These are phyloP conservation scores for Cheilosia soror DNA, from an alignment of 2,888 invertebrate genomes.

Conservation along the genomic window DNA sequence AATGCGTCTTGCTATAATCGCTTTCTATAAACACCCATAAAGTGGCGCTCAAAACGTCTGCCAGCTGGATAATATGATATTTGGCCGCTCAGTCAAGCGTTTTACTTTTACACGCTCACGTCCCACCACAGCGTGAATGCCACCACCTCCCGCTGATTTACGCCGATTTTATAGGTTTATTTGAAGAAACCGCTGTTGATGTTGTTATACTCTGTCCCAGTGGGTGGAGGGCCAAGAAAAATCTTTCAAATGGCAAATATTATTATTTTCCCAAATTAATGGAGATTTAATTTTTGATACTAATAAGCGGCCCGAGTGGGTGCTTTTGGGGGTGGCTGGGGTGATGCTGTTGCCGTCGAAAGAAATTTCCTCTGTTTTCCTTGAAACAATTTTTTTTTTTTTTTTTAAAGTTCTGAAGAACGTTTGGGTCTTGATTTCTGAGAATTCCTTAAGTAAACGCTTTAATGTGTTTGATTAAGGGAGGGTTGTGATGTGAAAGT, in stretches of 20 bases:
- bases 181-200: constrained; percentile 32
- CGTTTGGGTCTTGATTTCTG: background rate
- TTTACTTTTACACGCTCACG: constrained; percentile 9
- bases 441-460: constrained; percentile 27
- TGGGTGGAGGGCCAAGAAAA: constrained; percentile 28
- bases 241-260: constrained; percentile 56
- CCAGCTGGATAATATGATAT: constrained; percentile 60
- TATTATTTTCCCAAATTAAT: constrained; percentile 56
- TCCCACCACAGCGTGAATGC: constrained; percentile 19
- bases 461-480: constrained; percentile 5
- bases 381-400: background rate
- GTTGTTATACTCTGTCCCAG: background rate
- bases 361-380: constrained; percentile 30
- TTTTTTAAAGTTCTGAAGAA: background rate
- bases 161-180: constrained; percentile 40
- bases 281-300: constrained; percentile 36
- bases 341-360: constrained; percentile 1
- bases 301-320: constrained; percentile 6
- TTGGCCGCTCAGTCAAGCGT: constrained; percentile 47
- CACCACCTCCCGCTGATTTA: constrained; percentile 66
- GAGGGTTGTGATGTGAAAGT: constrained; percentile 23
- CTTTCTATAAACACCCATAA: constrained; percentile 66
- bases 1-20: constrained; percentile 34
- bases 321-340: background rate
- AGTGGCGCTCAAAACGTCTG: constrained; percentile 61